These are phyloP conservation scores for Toxotes lorentzi DNA, from an alignment of 2,797 vertebrate genomes.

Conservation along the genomic window DNA sequence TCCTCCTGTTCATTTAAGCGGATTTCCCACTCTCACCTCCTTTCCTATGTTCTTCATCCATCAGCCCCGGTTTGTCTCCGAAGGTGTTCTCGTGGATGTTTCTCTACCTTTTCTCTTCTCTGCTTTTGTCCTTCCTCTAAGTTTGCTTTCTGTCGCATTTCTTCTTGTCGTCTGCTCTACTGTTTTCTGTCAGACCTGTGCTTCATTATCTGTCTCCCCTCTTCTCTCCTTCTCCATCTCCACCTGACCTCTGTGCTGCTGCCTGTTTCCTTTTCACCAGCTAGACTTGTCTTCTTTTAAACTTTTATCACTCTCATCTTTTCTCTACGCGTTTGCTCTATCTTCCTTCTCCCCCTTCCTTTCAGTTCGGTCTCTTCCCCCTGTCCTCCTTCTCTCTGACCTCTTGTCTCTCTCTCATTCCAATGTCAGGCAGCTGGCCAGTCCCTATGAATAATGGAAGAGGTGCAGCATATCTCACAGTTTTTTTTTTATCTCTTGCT, in stretches of 20 bases:
- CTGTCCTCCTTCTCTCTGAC: conserved; percentile 55
- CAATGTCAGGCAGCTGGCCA: conserved; percentile 63
- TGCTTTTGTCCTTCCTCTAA: conserved; percentile 14
- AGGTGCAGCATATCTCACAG: conserved; percentile 41
- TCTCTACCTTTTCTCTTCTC: conserved; percentile 3
- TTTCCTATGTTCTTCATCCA: conserved; percentile 35
- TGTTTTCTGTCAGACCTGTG: conserved; percentile 16
- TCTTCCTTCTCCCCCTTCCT: conserved; percentile 6
- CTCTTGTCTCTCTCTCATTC: conserved; percentile 60
- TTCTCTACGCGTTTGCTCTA: conserved; percentile 36
- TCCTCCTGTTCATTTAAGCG: conserved; percentile 44
- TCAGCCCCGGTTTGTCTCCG: conserved; percentile 33
- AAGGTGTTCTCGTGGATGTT: background rate
- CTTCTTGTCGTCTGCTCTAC: conserved; percentile 3
- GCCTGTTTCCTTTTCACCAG: conserved; percentile 25
- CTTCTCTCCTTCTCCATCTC: conserved; percentile 2
- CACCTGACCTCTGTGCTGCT: background rate
- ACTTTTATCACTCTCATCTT: conserved; percentile 20
- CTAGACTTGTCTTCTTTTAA: conserved; percentile 20
- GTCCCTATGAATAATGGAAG: conserved; percentile 71
- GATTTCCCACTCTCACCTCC: conserved; percentile 30
- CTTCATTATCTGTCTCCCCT: conserved; percentile 28
- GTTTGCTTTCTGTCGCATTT: conserved; percentile 13
- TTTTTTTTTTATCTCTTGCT: conserved; percentile 26
- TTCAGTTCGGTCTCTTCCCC: conserved; percentile 37